phyloP scores from a whole-genome alignment of 2,797 vertebrate species.

The Spondyliosoma cantharus region DNA sequence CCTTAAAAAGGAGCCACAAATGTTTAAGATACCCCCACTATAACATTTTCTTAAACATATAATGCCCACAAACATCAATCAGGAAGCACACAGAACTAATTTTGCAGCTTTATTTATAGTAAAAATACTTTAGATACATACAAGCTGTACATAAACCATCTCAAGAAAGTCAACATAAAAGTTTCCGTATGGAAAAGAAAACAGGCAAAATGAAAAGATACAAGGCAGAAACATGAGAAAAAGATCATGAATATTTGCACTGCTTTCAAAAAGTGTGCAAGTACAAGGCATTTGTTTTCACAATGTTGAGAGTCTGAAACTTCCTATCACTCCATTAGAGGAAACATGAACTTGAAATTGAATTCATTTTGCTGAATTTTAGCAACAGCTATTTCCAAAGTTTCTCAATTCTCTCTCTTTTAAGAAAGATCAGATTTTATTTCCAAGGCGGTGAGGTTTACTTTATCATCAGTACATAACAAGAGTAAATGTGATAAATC shows the following conservation, averaged over 20 bases:
- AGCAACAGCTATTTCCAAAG: neutral
- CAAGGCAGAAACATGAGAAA: constrained; percentile 57
- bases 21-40: neutral
- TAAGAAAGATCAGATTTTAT: constrained; percentile 1
- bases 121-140: constrained; percentile 90
- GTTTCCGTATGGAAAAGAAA: constrained; percentile 63
- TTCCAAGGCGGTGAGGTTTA: neutral
- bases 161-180: constrained; percentile 75
- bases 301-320: constrained; percentile 32
- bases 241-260: constrained; percentile 50
- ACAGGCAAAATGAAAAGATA: constrained; percentile 47
- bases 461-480: constrained; percentile 15
- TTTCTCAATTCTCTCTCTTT: neutral
- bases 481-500: constrained; percentile 12
- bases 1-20: neutral
- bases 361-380: constrained; percentile 11
- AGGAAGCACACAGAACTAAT: constrained; percentile 41
- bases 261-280: constrained; percentile 61
- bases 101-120: constrained; percentile 83
- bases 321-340: constrained; percentile 14
- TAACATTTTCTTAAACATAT: neutral
- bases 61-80: neutral
- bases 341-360: constrained; percentile 28
- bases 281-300: constrained; percentile 57
- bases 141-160: constrained; percentile 85